These are phyloP conservation scores for Holacanthus passer DNA, from an alignment of 2,113 vertebrate species.

Conservation along the genomic window DNA sequence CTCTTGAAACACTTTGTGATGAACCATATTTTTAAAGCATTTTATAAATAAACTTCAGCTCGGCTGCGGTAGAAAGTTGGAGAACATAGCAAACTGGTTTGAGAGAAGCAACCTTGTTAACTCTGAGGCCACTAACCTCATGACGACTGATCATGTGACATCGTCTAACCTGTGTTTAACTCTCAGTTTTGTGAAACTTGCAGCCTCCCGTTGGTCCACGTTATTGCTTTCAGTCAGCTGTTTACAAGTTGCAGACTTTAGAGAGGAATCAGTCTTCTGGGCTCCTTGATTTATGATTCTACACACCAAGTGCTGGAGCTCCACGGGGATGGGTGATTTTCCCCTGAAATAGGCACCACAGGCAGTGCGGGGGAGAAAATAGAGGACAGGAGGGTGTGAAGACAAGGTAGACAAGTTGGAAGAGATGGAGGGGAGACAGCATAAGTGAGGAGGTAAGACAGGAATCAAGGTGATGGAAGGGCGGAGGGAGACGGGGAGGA, in stretches of 20 bases:
- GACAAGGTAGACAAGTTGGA: slow-evolving; percentile 25
- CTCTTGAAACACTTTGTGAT: slow-evolving; percentile 16
- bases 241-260: slow-evolving; percentile 45
- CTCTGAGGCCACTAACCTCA: slow-evolving; percentile 9
- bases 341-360: slow-evolving; percentile 31
- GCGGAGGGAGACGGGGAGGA: background rate
- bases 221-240: slow-evolving; percentile 32
- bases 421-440: slow-evolving; percentile 30
- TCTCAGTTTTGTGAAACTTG: slow-evolving; percentile 20
- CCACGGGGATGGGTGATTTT: slow-evolving; percentile 31
- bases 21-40: slow-evolving; percentile 15
- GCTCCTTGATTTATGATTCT: slow-evolving; percentile 46
- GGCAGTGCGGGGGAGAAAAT: slow-evolving; percentile 8
- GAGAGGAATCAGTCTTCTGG: slow-evolving; percentile 40
- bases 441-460: slow-evolving; percentile 6
- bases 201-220: slow-evolving; percentile 12
- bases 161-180: slow-evolving; percentile 32
- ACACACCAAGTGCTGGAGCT: slow-evolving; percentile 18
- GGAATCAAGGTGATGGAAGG: slow-evolving; percentile 1
- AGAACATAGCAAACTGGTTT: background rate
- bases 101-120: slow-evolving; percentile 19
- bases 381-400: background rate
- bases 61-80: background rate
- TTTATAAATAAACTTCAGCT: slow-evolving; percentile 7
- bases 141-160: slow-evolving; percentile 23